Percentiles rank a stretch among this genome's conserved stretches.
Evolutionary conservation across 1,140 invertebrate genomes (phyloP).

Genomic region (Bombus ignitus): DNA sequence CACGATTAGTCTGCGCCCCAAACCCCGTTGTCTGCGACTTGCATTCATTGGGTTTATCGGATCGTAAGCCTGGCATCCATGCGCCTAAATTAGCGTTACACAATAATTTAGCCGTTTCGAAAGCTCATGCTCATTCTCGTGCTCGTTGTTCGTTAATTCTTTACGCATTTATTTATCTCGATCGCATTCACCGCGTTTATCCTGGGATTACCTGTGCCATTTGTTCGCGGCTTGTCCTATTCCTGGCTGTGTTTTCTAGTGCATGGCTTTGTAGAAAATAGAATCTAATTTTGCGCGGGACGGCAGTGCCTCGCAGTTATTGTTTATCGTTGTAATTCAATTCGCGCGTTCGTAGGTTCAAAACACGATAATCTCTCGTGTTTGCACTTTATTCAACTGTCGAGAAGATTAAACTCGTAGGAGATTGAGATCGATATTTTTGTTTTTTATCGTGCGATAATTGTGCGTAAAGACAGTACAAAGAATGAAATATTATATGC

Average conservation of each 20-base stretch:
- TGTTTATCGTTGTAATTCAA: neutral
- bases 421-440: neutral
- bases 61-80: slow-evolving; percentile 29
- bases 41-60: slow-evolving; percentile 55
- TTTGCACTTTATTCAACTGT: neutral
- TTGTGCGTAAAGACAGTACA: too few relatives aligned
- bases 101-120: slow-evolving; percentile 42
- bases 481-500: too few relatives aligned
- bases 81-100: slow-evolving; percentile 38
- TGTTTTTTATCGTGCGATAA: too few relatives aligned
- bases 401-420: neutral
- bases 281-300: neutral
- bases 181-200: slow-evolving; percentile 14
- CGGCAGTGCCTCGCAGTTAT: neutral
- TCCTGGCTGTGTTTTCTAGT: too few relatives aligned
- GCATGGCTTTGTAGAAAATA: neutral
- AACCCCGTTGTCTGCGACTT: slow-evolving; percentile 42
- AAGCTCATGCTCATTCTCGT: slow-evolving; percentile 20
- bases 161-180: slow-evolving; percentile 31
- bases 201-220: slow-evolving; percentile 15
- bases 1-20: slow-evolving; percentile 31
- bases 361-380: too few relatives aligned
- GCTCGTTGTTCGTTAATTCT: slow-evolving; percentile 21
- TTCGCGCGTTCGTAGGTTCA: neutral
- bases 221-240: neutral